A percentile compares a stretch with the other conserved stretches of the same genome.
phyloP scores from a whole-genome alignment of 2,113 vertebrate species.

The Mohoua ochrocephala region DNA sequence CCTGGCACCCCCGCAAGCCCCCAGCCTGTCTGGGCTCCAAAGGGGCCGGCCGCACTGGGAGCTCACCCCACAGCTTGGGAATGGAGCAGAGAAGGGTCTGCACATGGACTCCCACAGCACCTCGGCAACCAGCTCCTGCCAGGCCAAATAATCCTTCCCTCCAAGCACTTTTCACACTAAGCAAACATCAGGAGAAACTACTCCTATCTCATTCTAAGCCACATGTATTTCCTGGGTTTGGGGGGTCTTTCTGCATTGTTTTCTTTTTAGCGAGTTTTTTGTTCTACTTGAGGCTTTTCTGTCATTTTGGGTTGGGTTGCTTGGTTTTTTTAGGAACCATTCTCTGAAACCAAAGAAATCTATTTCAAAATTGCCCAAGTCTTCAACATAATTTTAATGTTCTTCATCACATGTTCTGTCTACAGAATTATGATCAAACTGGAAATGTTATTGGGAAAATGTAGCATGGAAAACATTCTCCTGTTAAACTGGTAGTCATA shows the following conservation, averaged over 20 bases:
- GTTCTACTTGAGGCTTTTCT: neutral
- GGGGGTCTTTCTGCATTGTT: neutral
- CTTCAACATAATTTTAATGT: neutral
- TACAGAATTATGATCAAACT: neutral
- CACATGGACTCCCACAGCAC: neutral
- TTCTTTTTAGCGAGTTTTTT: neutral
- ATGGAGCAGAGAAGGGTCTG: accelerated
- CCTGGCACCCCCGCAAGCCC: neutral
- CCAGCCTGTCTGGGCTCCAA: neutral
- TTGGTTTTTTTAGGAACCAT: neutral
- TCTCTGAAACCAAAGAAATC: neutral
- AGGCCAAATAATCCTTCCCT: neutral
- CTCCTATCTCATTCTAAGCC: neutral
- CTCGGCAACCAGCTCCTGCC: neutral
- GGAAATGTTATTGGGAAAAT: neutral
- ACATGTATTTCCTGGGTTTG: neutral
- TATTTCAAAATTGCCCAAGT: neutral
- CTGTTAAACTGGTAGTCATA: neutral
- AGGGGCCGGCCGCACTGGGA: accelerated
- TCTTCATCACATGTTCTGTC: neutral
- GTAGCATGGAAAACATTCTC: neutral
- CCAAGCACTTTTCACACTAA: neutral
- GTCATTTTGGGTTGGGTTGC: neutral
- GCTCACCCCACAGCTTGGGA: neutral
- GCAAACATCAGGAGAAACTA: neutral